phyloP scores from a whole-genome alignment of 1,140 invertebrate species.

The Zaprionus gabonicus region DNA sequence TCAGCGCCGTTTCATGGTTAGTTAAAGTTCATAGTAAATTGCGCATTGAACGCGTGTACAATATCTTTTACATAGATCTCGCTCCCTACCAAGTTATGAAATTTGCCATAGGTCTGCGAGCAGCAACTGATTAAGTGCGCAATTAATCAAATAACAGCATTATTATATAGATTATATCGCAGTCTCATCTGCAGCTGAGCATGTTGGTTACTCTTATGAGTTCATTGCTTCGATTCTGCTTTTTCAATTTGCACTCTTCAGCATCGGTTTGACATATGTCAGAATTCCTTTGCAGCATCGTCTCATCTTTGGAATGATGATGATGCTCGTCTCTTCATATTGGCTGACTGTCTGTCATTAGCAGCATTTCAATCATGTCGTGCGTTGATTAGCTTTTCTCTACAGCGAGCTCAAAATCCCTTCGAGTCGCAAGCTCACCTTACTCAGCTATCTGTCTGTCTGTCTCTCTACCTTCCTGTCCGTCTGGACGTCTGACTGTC shows the following conservation, averaged over 20 bases:
- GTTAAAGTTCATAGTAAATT: neutral
- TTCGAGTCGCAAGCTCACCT: neutral
- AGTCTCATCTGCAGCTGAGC: neutral
- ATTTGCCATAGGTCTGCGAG: neutral
- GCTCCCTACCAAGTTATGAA: neutral
- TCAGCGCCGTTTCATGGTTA: neutral
- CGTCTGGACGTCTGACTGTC: neutral
- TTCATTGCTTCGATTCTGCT: neutral
- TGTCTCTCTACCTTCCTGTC: neutral
- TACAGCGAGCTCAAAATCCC: neutral
- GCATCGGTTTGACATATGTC: neutral
- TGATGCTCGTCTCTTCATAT: neutral
- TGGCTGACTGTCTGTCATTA: conserved; percentile 25
- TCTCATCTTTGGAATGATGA: neutral
- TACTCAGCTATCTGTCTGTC: neutral
- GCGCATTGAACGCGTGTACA: neutral
- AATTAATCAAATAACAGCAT: neutral
- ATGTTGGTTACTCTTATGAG: neutral
- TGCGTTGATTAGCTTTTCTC: conserved; percentile 31
- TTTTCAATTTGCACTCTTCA: neutral
- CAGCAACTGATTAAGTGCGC: neutral
- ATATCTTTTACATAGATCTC: conserved; percentile 3
- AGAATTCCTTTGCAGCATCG: neutral
- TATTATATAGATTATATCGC: neutral
- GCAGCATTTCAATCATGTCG: conserved; percentile 29